Evolutionary conservation across 2,888 invertebrate genomes (phyloP).

Genomic region (Pasiphila rectangulata): DNA sequence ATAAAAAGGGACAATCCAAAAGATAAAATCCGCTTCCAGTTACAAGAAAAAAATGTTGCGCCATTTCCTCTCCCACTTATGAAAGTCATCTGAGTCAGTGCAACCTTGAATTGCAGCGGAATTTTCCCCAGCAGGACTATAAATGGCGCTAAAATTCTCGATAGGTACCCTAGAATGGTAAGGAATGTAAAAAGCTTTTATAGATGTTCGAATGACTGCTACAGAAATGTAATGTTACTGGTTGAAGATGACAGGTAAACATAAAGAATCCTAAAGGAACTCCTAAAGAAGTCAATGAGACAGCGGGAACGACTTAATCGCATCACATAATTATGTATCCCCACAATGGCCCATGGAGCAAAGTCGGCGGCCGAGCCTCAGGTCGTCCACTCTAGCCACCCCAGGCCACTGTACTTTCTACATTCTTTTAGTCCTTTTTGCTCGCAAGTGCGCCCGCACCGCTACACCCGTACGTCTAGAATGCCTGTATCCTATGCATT

Average conservation of each 20-base stretch:
- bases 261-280: background rate
- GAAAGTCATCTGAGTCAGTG: conserved; percentile 40
- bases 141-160: conserved; percentile 4
- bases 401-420: conserved; percentile 65
- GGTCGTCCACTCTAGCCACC: conserved; percentile 51
- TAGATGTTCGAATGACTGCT: background rate
- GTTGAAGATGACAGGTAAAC: background rate
- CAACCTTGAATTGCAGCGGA: conserved; percentile 42
- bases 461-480: conserved; percentile 59
- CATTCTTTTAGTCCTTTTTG: conserved; percentile 56
- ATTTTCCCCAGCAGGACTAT: conserved; percentile 35
- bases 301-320: conserved; percentile 26
- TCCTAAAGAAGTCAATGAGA: conserved; percentile 32
- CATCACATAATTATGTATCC: conserved; percentile 24
- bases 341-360: conserved; percentile 32
- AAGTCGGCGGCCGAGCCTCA: conserved; percentile 43
- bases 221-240: background rate
- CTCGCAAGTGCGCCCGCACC: conserved; percentile 28
- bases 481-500: conserved; percentile 61
- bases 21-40: conserved; percentile 48
- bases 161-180: conserved; percentile 7
- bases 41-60: conserved; percentile 35
- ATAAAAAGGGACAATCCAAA: conserved; percentile 48
- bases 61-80: conserved; percentile 52
- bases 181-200: background rate